Base-by-base conservation (phyloP, 2,113 vertebrate species). In the Candoia aspera region DNA sequence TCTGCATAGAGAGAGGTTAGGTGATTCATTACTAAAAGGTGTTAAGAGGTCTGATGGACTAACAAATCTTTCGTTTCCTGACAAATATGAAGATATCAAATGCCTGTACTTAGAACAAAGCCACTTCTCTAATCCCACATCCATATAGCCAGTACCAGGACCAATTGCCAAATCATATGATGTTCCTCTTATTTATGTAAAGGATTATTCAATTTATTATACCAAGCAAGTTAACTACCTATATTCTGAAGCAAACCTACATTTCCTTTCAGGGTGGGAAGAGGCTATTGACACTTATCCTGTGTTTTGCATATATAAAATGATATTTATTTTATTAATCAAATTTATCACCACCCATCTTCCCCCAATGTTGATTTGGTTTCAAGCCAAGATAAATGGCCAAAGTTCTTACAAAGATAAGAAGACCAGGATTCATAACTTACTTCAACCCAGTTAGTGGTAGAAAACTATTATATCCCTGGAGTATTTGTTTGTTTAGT, bases 91-190 rank as follows among this genome's bases (percentile, higher is more conserved):
- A 89, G 0, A 79, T 1, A 54, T 88, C 87, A 86, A 54, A 9
- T 84, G 60, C 59, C 0, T 93, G 6, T 85, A 83, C 83, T 8
- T 91, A 92, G 12, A 49, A 88, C 62, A 90, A 62, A 95, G 59
- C 88, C 86, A 93, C 29, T 64, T 54, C 84, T 53, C 29, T 59
- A 60, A 58, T 53, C 83, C 89, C 84, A 89, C 86, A 93, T 58
- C 17, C 11, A 46, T 64, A 91, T 68, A 90, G 21, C 90, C 94
- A 92, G 60, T 55, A 62, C 29, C 46, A 88, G 87, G 84, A 92
- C 23, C 33, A 3, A 42, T 42, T 42, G 73, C 73, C 33, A 79
- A 79, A 79, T 23, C 33, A 21, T 42, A 33, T 23, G 8, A 42
- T 79, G 33, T 79, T 79, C 33, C 33, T 42, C 33, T 79, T 42